Base-by-base conservation (phyloP, 2,797 vertebrate species). In the Fistularia commersonii region DNA sequence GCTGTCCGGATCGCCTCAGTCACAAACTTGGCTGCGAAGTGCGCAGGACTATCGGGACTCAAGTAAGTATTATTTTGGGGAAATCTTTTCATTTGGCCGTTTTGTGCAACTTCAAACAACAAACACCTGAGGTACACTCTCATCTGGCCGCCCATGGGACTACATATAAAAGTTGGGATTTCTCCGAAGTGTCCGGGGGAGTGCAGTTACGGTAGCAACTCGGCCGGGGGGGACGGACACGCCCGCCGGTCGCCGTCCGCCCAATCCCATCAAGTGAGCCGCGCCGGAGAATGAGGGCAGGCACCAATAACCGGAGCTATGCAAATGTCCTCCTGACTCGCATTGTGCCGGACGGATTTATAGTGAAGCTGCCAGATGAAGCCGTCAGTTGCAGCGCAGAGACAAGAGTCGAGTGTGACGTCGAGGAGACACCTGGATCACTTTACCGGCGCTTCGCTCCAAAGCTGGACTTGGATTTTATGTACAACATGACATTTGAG, bases 401-500 rank as follows among this genome's bases (percentile, higher is more conserved):
- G 41, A 32, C 50, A 6, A 6, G 14, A 1, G 8, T 42, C 15
- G 32, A 41, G 7, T 10, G 8, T 7, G 13, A 13, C 7, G 45
- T 52, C 41, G 15, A 77, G 54, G 66, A 62, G 41, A 55, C 14
- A 64, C 52, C 48, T 14, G 60, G 48, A 57, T 36, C 41, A 44
- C 41, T 8, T 33, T 11, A 39, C 40, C 8, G 1, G 6, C 44
- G 33, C 11, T 61, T 59, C 59, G 32, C 45, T 46, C 69, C 48
- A 14, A 57, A 11, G 42, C 44, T 69, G 69, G 77, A 58, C 82
- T 81, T 81, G 85, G 84, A 90, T 82, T 91, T 69, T 71, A 88
- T 84, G 86, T 69, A 74, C 90, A 93, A 66, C 64, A 97, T 97
- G 95, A 97, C 95, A 45, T 82, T 98, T 90, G 95, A 98, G 82